phyloP scores from a whole-genome alignment of 2,888 invertebrate species.

The Lissonota sp. region DNA sequence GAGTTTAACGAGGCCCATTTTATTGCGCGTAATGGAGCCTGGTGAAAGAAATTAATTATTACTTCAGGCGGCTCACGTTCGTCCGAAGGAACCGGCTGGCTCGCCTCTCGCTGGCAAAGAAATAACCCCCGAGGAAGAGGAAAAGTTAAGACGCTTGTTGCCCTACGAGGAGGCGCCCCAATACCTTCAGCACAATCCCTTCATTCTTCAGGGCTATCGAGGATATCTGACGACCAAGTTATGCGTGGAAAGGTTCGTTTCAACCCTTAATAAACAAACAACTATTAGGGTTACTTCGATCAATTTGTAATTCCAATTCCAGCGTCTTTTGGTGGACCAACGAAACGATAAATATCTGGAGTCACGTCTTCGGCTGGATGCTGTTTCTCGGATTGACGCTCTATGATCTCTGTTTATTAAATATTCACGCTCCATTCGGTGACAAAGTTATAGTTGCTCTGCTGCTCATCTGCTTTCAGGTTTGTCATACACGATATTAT shows the following conservation, averaged over 20 bases:
- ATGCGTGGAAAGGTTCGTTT: conserved; percentile 92
- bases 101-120: conserved; percentile 74
- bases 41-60: conserved; percentile 25
- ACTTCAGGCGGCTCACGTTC: conserved; percentile 66
- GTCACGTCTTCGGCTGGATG: conserved; percentile 94
- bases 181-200: conserved; percentile 94
- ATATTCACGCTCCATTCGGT: conserved; percentile 90
- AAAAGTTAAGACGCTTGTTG: conserved; percentile 80
- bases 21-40: not conserved
- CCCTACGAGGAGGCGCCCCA: conserved; percentile 89
- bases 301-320: conserved; percentile 78
- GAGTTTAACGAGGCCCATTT: not conserved
- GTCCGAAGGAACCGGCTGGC: conserved; percentile 70
- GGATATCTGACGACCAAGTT: conserved; percentile 92
- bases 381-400: conserved; percentile 93
- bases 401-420: conserved; percentile 92
- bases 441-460: conserved; percentile 95
- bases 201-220: conserved; percentile 93
- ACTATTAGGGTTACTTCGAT: not conserved
- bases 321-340: conserved; percentile 98
- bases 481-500: conserved; percentile 80
- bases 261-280: not conserved
- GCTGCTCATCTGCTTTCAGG: conserved; percentile 94
- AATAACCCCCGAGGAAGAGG: conserved; percentile 76
- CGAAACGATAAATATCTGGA: conserved; percentile 99